Evolutionary conservation across 2,888 invertebrate genomes (phyloP).

Genomic region (Bruchidius siliquastri): DNA sequence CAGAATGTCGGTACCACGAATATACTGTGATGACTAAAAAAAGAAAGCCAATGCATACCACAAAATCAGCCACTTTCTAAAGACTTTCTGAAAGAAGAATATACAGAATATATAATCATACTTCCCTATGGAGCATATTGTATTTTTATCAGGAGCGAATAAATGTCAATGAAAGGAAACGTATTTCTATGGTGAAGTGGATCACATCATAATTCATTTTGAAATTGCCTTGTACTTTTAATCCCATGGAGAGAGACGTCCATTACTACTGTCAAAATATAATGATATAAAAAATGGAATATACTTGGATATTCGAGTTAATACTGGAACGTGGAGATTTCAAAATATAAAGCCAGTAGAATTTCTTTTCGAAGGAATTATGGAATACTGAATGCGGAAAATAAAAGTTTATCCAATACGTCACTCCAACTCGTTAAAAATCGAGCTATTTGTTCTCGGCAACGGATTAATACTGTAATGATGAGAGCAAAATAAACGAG

Average conservation of each 20-base stretch:
- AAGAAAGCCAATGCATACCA: no score
- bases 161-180: no score
- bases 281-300: neutral
- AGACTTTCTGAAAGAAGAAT: no score
- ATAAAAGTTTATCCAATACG: neutral
- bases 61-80: no score
- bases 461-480: neutral
- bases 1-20: no score
- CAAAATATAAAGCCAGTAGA: neutral
- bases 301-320: neutral
- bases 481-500: neutral
- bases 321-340: neutral
- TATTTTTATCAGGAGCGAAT: no score
- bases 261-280: neutral
- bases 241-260: neutral
- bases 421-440: neutral
- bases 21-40: no score
- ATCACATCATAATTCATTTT: no score
- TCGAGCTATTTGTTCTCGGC: neutral
- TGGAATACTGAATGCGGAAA: neutral
- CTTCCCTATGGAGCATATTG: no score
- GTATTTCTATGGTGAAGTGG: no score
- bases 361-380: neutral
- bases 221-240: no score
- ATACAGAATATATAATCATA: no score